phyloP scores from a whole-genome alignment of 2,113 vertebrate species.

The Menura novaehollandiae region DNA sequence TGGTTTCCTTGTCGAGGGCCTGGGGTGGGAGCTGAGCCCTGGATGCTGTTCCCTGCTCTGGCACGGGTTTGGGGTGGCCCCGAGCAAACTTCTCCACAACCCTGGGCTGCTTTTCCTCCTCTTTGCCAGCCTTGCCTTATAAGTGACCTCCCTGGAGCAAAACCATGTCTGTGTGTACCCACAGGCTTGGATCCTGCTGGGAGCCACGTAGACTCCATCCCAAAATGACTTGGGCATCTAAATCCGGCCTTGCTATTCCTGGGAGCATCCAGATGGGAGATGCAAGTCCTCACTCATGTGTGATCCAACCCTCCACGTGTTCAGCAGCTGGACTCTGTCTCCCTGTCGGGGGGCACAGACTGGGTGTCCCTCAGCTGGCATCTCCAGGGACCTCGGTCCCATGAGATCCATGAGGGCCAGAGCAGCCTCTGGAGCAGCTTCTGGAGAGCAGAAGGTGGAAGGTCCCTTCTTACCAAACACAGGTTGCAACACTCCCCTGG shows the following conservation, averaged over 20 bases:
- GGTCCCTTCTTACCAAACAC: not conserved
- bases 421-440: not conserved
- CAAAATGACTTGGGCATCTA: not conserved
- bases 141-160: not conserved
- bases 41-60: not conserved
- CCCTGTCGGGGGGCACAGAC: accelerated
- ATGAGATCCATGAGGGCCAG: accelerated
- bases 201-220: not conserved
- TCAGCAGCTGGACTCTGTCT: not conserved
- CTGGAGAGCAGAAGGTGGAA: not conserved
- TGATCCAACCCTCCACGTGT: accelerated
- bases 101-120: not conserved
- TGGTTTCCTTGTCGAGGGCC: not conserved
- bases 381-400: accelerated
- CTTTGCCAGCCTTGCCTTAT: not conserved
- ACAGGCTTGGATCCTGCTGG: not conserved
- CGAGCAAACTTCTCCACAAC: not conserved
- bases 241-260: not conserved
- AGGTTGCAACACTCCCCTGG: accelerated
- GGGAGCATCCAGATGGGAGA: not conserved
- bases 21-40: conserved; percentile 9
- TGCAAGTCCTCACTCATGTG: accelerated
- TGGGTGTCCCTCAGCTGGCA: not conserved
- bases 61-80: not conserved
- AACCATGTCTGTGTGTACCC: not conserved